Percentiles rank a stretch among this genome's conserved stretches.
phyloP scores from a whole-genome alignment of 2,797 vertebrate genomes.

The Simalia tracyae region DNA sequence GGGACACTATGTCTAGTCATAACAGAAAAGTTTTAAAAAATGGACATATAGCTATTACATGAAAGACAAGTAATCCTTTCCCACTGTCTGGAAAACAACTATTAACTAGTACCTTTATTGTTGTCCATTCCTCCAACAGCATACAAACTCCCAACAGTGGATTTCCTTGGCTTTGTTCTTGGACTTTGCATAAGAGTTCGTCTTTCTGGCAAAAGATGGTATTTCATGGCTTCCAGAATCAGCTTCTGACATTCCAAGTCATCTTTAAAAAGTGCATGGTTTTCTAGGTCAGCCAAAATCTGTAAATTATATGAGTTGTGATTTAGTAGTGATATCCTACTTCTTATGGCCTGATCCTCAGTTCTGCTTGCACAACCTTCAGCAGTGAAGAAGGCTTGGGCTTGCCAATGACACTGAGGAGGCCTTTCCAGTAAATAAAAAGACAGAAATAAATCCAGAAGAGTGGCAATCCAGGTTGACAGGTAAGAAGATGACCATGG shows the following conservation, averaged over 20 bases:
- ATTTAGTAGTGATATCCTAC: slow-evolving; percentile 43
- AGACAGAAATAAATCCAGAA: neutral
- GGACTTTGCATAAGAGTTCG: slow-evolving; percentile 82
- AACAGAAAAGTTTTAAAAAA: neutral
- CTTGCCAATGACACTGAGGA: neutral
- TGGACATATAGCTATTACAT: neutral
- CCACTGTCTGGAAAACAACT: neutral
- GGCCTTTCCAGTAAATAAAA: neutral
- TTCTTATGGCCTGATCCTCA: neutral
- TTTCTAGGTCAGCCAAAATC: slow-evolving; percentile 81
- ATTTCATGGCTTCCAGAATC: slow-evolving; percentile 83
- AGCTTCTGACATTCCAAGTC: slow-evolving; percentile 81
- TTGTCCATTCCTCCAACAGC: slow-evolving; percentile 83
- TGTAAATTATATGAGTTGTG: slow-evolving; percentile 60
- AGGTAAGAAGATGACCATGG: neutral
- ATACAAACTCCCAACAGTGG: slow-evolving; percentile 78
- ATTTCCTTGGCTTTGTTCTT: slow-evolving; percentile 80
- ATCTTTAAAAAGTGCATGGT: slow-evolving; percentile 79
- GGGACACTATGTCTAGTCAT: neutral
- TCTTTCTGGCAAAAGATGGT: slow-evolving; percentile 80
- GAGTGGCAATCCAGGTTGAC: neutral
- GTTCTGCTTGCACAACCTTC: neutral
- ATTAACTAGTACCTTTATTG: slow-evolving; percentile 75
- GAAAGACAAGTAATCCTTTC: neutral
- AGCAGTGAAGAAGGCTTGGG: neutral